Evolutionary conservation across 92 coral and sea anemone genomes (phyloP).

Genomic region (Porites rus): DNA sequence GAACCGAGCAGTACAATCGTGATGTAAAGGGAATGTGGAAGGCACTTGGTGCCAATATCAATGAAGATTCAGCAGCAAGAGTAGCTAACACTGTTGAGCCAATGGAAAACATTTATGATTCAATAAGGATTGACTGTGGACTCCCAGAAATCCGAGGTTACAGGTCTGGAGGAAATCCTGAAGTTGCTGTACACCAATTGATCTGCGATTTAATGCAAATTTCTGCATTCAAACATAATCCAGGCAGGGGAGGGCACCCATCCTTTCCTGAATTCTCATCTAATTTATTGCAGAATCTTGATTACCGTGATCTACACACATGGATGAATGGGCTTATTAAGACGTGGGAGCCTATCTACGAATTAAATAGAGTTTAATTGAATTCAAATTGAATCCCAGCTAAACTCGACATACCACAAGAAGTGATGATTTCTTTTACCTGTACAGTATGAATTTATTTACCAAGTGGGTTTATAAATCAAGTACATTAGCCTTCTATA

Average conservation of each 20-base stretch:
- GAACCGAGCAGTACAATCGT: conserved; percentile 54
- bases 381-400: conserved; percentile 18
- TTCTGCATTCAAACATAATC: conserved; percentile 19
- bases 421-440: conserved; percentile 9
- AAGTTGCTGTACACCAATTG: conserved; percentile 55
- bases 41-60: conserved; percentile 50
- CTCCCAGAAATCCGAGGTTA: conserved; percentile 27
- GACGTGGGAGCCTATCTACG: conserved; percentile 58
- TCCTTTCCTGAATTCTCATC: conserved; percentile 56
- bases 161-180: conserved; percentile 51
- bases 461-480: too few relatives aligned
- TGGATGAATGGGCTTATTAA: conserved; percentile 66
- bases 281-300: conserved; percentile 48
- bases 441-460: too few relatives aligned
- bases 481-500: too few relatives aligned
- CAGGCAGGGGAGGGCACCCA: conserved; percentile 47
- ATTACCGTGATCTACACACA: conserved; percentile 68
- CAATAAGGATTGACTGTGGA: conserved; percentile 55
- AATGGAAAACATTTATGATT: conserved; percentile 45
- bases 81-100: conserved; percentile 56
- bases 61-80: conserved; percentile 50
- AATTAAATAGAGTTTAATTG: conserved; percentile 21
- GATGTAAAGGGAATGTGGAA: conserved; percentile 63
- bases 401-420: conserved; percentile 10
- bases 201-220: conserved; percentile 20